Evolutionary conservation across 2,888 invertebrate species (phyloP).

Genomic region (Netelia fuscicornis): DNA sequence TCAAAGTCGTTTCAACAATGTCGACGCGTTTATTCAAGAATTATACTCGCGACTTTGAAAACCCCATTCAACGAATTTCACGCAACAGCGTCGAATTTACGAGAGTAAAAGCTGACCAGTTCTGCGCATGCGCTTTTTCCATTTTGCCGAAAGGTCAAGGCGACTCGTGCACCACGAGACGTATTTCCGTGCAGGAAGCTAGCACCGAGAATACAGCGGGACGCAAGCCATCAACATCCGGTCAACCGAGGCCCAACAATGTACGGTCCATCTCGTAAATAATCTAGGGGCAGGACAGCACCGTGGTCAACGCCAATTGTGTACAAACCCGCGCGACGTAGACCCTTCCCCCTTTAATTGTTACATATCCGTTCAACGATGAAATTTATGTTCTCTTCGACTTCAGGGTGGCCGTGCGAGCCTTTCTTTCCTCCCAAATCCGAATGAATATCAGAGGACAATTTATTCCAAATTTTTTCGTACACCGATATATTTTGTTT

Average conservation of each 20-base stretch:
- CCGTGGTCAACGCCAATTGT: constrained; percentile 65
- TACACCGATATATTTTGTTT: constrained; percentile 54
- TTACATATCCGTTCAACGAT: constrained; percentile 68
- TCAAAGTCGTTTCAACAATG: constrained; percentile 64
- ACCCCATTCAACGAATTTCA: constrained; percentile 73
- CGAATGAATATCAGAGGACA: constrained; percentile 62
- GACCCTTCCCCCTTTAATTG: constrained; percentile 73
- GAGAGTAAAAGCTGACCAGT: constrained; percentile 60
- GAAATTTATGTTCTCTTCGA: constrained; percentile 70
- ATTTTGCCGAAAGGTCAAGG: constrained; percentile 13
- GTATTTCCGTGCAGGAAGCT: constrained; percentile 54
- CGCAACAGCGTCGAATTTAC: constrained; percentile 57
- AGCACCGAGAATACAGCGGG: constrained; percentile 52
- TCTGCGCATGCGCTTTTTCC: constrained; percentile 52
- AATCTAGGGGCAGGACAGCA: constrained; percentile 71
- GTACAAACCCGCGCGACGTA: constrained; percentile 64
- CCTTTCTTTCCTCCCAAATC: constrained; percentile 46
- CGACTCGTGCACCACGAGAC: constrained; percentile 2
- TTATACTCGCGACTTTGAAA: constrained; percentile 72
- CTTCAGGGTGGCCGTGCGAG: constrained; percentile 74
- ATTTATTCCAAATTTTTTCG: constrained; percentile 73
- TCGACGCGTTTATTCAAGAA: constrained; percentile 72
- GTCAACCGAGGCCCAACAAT: constrained; percentile 72
- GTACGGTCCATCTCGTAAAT: constrained; percentile 75
- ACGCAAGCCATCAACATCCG: constrained; percentile 56